Conservation (phyloP, 2,888 invertebrate species). For the Euplagia quadripunctaria region DNA sequence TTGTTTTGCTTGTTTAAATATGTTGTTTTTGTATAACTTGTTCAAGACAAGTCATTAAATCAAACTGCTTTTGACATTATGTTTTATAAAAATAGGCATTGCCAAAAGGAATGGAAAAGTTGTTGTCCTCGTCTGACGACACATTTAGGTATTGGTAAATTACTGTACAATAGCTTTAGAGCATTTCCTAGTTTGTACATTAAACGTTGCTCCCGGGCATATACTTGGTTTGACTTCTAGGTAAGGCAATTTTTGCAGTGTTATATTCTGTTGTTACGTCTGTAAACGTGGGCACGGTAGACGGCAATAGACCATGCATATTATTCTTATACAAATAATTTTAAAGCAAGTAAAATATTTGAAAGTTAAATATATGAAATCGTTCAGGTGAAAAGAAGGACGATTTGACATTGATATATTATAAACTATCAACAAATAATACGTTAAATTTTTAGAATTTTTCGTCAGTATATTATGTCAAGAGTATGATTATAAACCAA, state of each 20-base stretch:
- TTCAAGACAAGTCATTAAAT: neutral
- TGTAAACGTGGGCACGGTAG: neutral
- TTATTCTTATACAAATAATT: no score
- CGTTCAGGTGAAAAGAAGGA: neutral
- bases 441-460: no score
- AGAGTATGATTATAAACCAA: no score
- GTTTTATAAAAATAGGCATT: neutral
- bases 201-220: neutral
- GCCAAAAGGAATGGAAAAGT: conserved; percentile 2
- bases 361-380: neutral
- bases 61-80: neutral
- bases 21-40: neutral
- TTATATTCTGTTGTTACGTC: neutral
- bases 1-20: neutral
- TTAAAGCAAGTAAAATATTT: no score
- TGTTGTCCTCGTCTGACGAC: conserved; percentile 8
- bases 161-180: neutral
- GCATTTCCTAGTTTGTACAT: neutral
- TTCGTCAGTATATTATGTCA: no score
- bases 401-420: no score
- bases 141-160: neutral
- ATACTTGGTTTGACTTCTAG: neutral
- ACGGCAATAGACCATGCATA: no score
- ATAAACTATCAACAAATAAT: no score
- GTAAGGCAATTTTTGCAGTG: neutral